phyloP scores from a whole-genome alignment of 1,140 invertebrate species.

The Sesamia nonagrioides region DNA sequence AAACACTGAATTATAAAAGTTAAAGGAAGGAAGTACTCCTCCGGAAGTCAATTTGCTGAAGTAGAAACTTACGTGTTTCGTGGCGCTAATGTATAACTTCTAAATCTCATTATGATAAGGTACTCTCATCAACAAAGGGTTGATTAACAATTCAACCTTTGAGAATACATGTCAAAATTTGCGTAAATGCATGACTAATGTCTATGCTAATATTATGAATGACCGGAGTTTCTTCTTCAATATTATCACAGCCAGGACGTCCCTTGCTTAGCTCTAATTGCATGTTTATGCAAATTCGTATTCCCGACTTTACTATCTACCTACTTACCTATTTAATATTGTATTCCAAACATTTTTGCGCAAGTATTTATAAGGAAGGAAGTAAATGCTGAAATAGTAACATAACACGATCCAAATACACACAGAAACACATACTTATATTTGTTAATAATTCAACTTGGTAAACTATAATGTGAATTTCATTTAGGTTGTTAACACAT shows the following conservation, averaged over 20 bases:
- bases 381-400: neutral
- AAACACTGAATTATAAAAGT: slow-evolving; percentile 30
- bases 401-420: too few species aligned
- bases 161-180: slow-evolving; percentile 28
- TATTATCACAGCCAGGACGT: slow-evolving; percentile 56
- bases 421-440: too few species aligned
- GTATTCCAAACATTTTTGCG: slow-evolving; percentile 52
- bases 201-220: slow-evolving; percentile 54
- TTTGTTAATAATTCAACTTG: too few species aligned
- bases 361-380: slow-evolving; percentile 13
- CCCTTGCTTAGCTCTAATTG: slow-evolving; percentile 62
- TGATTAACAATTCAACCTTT: slow-evolving; percentile 28
- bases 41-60: slow-evolving; percentile 30
- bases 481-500: too few species aligned
- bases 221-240: slow-evolving; percentile 58
- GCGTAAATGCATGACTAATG: slow-evolving; percentile 41
- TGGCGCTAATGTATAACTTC: slow-evolving; percentile 16
- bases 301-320: slow-evolving; percentile 57
- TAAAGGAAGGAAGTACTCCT: slow-evolving; percentile 28
- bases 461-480: too few species aligned
- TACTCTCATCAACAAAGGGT: slow-evolving; percentile 1
- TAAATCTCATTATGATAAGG: slow-evolving; percentile 18
- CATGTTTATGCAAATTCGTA: slow-evolving; percentile 64
- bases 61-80: slow-evolving; percentile 35
- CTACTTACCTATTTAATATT: slow-evolving; percentile 60